These are phyloP conservation scores for Ceratotherium simum DNA, from an alignment of 2,113 vertebrate genomes.

Conservation along the genomic window DNA sequence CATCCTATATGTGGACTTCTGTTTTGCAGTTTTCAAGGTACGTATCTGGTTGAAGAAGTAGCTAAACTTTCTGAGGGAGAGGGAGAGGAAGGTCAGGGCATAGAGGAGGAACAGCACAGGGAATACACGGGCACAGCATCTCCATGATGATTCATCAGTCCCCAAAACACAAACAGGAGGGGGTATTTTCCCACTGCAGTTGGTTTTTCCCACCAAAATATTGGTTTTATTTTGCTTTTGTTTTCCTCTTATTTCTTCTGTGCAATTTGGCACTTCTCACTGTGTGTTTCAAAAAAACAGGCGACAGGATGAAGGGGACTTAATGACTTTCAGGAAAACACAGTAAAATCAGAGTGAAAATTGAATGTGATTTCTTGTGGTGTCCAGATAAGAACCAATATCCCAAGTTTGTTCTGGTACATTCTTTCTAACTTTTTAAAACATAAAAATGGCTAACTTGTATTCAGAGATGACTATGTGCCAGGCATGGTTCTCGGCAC, in stretches of 20 bases:
- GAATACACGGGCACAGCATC: background rate
- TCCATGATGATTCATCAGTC: background rate
- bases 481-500: background rate
- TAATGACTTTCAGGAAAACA: slow-evolving; percentile 52
- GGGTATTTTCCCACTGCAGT: background rate
- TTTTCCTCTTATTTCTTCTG: slow-evolving; percentile 30
- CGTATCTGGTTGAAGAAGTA: background rate
- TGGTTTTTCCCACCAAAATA: slow-evolving; percentile 28
- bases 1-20: background rate
- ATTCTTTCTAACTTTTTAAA: slow-evolving; percentile 22
- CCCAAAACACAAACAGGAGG: background rate
- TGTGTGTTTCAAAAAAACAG: background rate
- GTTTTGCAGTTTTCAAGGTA: background rate
- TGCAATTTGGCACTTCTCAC: background rate
- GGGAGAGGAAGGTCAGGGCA: too few relatives aligned
- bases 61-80: background rate
- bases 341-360: slow-evolving; percentile 58
- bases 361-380: slow-evolving; percentile 45
- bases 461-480: background rate
- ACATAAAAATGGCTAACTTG: background rate
- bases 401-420: background rate
- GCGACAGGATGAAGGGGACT: background rate
- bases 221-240: slow-evolving; percentile 46
- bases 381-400: background rate
- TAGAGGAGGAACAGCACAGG: background rate